Base-by-base conservation (phyloP, 2,797 vertebrate genomes). In the Vultur gryphus region DNA sequence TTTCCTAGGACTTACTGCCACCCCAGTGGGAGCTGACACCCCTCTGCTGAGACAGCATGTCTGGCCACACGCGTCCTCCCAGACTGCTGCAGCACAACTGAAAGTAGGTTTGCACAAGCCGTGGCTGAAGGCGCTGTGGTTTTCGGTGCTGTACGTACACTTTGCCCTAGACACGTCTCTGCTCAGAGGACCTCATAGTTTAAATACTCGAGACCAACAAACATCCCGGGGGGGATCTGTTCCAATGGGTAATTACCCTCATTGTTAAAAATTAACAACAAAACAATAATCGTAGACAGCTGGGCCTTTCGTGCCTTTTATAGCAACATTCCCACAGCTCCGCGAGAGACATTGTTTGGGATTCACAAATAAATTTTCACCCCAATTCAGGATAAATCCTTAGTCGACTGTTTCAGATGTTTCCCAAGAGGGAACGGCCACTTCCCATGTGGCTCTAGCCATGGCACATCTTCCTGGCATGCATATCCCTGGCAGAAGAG, bases 181-280 rank as follows among this genome's bases (percentile, higher is more conserved):
- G 43, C 77, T 82, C 88, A 72, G 62, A 95, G 90, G 59, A 92
- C 61, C 80, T 93, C 95, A 93, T 84, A 94, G 83, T 93, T 95
- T 93, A 90, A 96, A 96, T 95, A 92, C 70, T 77, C 44, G 2
- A 90, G 88, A 94, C 83, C 90, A 95, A 87, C 83, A 90, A 93
- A 87, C 64, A 76, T 92, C 84, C 94, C 58, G 2, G 57, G 85
- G 91, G 86, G 35, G 8, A 89, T 79, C 87, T 91, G 79, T 66
- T 96, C 94, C 92, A 90, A 26, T 78, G 94, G 89, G 72, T 94
- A 96, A 93, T 94, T 95, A 91, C 84, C 70, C 65, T 92, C 91
- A 93, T 96, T 97, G 93, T 95, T 95, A 97, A 96, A 96, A 96
- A 96, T 92, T 96, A 96, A 97, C 93, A 86, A 92, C 82, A 92